A percentile compares a stretch with the other conserved stretches of the same genome.
These are phyloP conservation scores for Coenobita brevimanus DNA, from an alignment of 1,140 invertebrate genomes.

Conservation along the genomic window DNA sequence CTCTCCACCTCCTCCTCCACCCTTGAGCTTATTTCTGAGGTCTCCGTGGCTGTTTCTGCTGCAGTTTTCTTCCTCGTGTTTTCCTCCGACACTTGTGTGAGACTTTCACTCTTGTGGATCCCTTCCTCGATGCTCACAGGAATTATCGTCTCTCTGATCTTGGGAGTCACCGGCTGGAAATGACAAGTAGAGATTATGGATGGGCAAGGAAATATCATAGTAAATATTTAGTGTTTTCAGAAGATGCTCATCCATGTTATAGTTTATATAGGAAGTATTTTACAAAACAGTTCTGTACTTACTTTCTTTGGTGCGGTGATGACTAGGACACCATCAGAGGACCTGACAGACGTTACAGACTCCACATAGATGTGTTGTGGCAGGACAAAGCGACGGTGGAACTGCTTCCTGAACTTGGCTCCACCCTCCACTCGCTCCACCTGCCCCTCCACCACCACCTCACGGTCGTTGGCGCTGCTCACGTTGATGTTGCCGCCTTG, in stretches of 20 bases:
- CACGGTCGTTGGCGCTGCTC: constrained; percentile 17
- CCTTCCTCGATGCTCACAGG: too few species aligned
- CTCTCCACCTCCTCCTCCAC: not conserved
- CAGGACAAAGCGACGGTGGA: constrained; percentile 81
- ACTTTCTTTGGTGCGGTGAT: too few species aligned
- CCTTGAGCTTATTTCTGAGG: not conserved
- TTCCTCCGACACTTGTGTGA: not conserved
- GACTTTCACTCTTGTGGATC: not conserved
- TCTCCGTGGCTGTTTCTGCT: not conserved
- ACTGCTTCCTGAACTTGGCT: constrained; percentile 78
- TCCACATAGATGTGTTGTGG: constrained; percentile 79
- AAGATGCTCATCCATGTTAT: constrained; percentile 82
- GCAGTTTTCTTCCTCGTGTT: not conserved
- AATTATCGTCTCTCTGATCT: constrained; percentile 18
- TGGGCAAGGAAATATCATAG: not conserved
- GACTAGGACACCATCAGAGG: too few species aligned
- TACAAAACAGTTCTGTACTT: too few species aligned
- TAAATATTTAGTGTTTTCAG: constrained; percentile 73
- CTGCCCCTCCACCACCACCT: constrained; percentile 42
- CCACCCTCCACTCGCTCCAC: constrained; percentile 34
- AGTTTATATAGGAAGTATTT: constrained; percentile 84
- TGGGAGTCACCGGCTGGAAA: not conserved
- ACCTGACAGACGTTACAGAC: too few species aligned
- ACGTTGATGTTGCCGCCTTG: constrained; percentile 40
- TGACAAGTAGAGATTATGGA: too few species aligned